A percentile compares a stretch with the other conserved stretches of the same genome.
phyloP scores from a whole-genome alignment of 2,888 invertebrate species.

The Hirtodrosophila confusa region DNA sequence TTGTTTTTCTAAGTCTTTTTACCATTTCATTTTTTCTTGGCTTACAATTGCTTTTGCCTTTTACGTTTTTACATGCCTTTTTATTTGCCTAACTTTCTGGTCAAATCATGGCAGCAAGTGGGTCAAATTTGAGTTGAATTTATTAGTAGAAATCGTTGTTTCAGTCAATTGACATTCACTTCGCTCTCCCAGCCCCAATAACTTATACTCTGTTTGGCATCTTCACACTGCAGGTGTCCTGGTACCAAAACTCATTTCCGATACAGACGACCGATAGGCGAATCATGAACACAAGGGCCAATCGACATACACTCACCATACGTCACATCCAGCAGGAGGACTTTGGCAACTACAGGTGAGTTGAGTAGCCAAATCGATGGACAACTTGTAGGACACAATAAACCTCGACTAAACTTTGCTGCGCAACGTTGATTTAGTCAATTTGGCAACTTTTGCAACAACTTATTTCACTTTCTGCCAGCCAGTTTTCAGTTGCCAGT shows the following conservation, averaged over 20 bases:
- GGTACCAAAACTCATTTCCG: slow-evolving; percentile 90
- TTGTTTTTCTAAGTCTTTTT: slow-evolving; percentile 18
- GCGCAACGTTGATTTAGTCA: slow-evolving; percentile 66
- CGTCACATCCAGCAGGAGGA: slow-evolving; percentile 89
- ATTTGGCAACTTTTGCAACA: slow-evolving; percentile 63
- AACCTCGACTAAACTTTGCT: slow-evolving; percentile 38
- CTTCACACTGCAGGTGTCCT: slow-evolving; percentile 86
- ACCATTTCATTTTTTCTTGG: slow-evolving; percentile 3
- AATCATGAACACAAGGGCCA: slow-evolving; percentile 88
- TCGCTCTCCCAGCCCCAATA: not conserved
- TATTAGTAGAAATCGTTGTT: slow-evolving; percentile 16
- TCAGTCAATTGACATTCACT: slow-evolving; percentile 14
- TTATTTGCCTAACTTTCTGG: slow-evolving; percentile 47
- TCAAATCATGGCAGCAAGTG: slow-evolving; percentile 16
- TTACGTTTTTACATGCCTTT: slow-evolving; percentile 39
- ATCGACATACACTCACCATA: slow-evolving; percentile 88
- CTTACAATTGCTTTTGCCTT: slow-evolving; percentile 24
- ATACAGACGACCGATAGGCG: slow-evolving; percentile 88
- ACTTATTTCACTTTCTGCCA: slow-evolving; percentile 56
- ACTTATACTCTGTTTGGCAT: slow-evolving; percentile 13
- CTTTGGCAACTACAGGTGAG: slow-evolving; percentile 89
- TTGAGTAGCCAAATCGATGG: slow-evolving; percentile 10
- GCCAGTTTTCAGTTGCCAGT: slow-evolving; percentile 27
- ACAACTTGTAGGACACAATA: slow-evolving; percentile 49
- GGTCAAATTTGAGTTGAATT: slow-evolving; percentile 29